Conservation (phyloP, 1,140 invertebrate genomes). For the Drosophila pseudoananassae region DNA sequence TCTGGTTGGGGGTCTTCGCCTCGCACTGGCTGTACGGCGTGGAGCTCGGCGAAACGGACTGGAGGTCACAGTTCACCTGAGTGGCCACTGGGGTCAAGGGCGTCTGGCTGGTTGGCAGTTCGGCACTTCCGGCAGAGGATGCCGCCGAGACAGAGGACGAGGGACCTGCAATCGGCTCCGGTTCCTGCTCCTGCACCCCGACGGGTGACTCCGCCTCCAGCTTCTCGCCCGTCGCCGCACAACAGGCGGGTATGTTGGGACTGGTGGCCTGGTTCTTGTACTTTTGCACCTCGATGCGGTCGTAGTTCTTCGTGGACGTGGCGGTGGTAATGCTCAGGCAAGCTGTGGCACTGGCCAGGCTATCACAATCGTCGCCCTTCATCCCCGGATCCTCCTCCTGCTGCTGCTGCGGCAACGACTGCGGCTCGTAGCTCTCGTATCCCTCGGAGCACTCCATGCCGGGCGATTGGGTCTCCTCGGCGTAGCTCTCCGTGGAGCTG, state of each 20-base stretch:
- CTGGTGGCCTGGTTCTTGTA: slow-evolving; percentile 83
- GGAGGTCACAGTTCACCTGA: slow-evolving; percentile 66
- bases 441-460: slow-evolving; percentile 64
- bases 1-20: slow-evolving; percentile 55
- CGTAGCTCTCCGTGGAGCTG: slow-evolving; percentile 72
- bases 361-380: slow-evolving; percentile 76
- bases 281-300: slow-evolving; percentile 82
- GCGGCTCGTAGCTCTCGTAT: slow-evolving; percentile 58
- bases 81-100: slow-evolving; percentile 40
- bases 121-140: slow-evolving; percentile 29
- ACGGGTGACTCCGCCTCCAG: slow-evolving; percentile 39
- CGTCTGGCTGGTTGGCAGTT: slow-evolving; percentile 59
- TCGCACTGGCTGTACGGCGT: slow-evolving; percentile 80
- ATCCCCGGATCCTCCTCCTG: slow-evolving; percentile 17
- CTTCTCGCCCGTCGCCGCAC: slow-evolving; percentile 54
- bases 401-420: slow-evolving; percentile 13
- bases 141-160: slow-evolving; percentile 20
- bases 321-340: slow-evolving; percentile 79
- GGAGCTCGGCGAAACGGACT: slow-evolving; percentile 74
- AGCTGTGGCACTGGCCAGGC: slow-evolving; percentile 68
- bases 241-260: slow-evolving; percentile 80
- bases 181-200: slow-evolving; percentile 34
- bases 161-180: slow-evolving; percentile 28
- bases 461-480: slow-evolving; percentile 65
- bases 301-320: slow-evolving; percentile 80